Evolutionary conservation across 2,888 invertebrate genomes (phyloP).

Genomic region (Rhingia rostrata): DNA sequence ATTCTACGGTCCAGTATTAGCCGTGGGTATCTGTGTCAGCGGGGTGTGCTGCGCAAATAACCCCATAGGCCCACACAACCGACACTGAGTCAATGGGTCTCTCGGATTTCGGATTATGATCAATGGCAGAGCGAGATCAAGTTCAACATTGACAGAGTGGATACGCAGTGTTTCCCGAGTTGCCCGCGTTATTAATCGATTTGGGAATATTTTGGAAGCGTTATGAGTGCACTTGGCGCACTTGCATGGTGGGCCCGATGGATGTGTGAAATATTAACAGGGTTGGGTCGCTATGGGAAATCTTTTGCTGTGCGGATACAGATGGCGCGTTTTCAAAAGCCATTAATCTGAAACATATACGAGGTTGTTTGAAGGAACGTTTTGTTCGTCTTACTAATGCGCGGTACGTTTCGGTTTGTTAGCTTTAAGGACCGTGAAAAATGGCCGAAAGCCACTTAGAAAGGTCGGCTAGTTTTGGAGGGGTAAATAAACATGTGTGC

Average conservation of each 20-base stretch:
- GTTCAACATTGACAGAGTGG: slow-evolving; percentile 72
- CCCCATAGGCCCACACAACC: neutral
- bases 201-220: slow-evolving; percentile 49
- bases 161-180: slow-evolving; percentile 22
- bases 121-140: slow-evolving; percentile 67
- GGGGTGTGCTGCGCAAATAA: slow-evolving; percentile 44
- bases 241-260: slow-evolving; percentile 32
- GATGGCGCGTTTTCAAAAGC: slow-evolving; percentile 20
- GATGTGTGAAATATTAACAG: slow-evolving; percentile 58
- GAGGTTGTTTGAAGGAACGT: slow-evolving; percentile 30
- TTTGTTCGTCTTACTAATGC: neutral
- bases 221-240: slow-evolving; percentile 11
- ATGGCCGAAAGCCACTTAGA: neutral
- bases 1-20: slow-evolving; percentile 26
- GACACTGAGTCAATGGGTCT: slow-evolving; percentile 72
- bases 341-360: slow-evolving; percentile 26
- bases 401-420: neutral
- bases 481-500: no score
- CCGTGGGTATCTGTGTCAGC: slow-evolving; percentile 64
- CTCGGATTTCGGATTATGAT: slow-evolving; percentile 66
- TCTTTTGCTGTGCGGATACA: neutral
- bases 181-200: slow-evolving; percentile 57
- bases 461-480: no score
- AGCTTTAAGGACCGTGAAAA: slow-evolving; percentile 15
- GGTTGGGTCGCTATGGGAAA: slow-evolving; percentile 50